Base-by-base conservation (phyloP, 2,113 vertebrate species). In the Tylochromis polylepis region DNA sequence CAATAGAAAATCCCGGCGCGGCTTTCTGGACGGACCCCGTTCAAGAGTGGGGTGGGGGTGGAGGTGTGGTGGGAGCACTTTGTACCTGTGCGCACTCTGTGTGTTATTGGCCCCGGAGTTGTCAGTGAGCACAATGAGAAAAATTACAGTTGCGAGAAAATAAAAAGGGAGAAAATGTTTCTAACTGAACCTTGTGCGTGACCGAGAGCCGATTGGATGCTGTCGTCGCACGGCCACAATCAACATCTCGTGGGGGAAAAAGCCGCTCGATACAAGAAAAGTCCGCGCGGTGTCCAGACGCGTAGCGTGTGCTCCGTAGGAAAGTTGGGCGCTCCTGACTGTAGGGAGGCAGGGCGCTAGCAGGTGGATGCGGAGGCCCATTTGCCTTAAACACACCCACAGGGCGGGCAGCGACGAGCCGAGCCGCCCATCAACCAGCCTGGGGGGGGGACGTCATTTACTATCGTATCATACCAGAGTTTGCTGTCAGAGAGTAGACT, bases 291-390 rank as follows among this genome's bases (percentile, higher is more conserved):
- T 80, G 59, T 43, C 31, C 22, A 87, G 55, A 83, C 84, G 85
- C 91, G 58, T 87, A 7, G 82, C 89, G 88, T 67, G 85, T 83
- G 90, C 77, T 83, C 49, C 87, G 87, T 85, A 5, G 87, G 60
- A 93, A 95, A 95, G 89, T 95, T 94, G 84, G 60, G 89, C 87
- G 87, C 93, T 94, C 85, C 93, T 91, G 93, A 94, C 82, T 90
- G 94, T 7, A 84, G 80, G 82, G 88, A 92, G 92, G 92, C 88
- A 83, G 88, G 80, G 92, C 89, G 92, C 91, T 84, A 95, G 96
- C 96, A 97, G 96, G 96, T 97, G 96, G 96, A 97, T 96, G 96
- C 94, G 90, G 84, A 85, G 89, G 59, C 86, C 79, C 53, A 85
- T 89, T 91, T 78, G 89, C 82, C 78, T 91, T 89, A 38, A 88